Percentiles rank a stretch among this genome's conserved stretches.
phyloP scores from a whole-genome alignment of 2,797 vertebrate species.

The Lithobates sylvaticus region DNA sequence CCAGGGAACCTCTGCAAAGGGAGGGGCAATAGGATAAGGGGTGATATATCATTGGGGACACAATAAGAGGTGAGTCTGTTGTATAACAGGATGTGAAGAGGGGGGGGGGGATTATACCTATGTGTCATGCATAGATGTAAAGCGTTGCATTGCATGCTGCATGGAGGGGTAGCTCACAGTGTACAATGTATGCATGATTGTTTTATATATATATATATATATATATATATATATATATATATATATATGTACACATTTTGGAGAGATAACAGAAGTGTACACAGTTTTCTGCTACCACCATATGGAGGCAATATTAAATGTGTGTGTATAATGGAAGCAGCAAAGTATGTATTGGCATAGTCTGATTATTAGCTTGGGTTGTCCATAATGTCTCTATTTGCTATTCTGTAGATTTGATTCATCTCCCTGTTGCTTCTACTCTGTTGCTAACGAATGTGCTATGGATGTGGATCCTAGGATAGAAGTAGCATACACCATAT shows the following conservation, averaged over 20 bases:
- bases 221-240: background rate
- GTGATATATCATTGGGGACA: slow-evolving; percentile 34
- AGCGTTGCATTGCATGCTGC: slow-evolving; percentile 21
- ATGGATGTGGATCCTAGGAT: background rate
- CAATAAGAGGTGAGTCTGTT: slow-evolving; percentile 34
- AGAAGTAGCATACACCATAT: background rate
- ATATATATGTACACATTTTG: background rate
- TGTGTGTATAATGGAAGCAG: background rate
- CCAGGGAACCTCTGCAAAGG: slow-evolving; percentile 61
- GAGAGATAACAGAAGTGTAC: background rate
- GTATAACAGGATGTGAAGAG: slow-evolving; percentile 27
- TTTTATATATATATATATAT: background rate
- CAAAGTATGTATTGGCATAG: background rate
- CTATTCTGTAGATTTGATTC: background rate
- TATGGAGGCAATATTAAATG: too few relatives aligned
- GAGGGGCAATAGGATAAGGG: slow-evolving; percentile 51
- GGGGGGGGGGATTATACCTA: slow-evolving; percentile 8
- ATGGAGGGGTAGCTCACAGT: background rate
- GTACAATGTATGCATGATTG: background rate
- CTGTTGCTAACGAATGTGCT: slow-evolving; percentile 16
- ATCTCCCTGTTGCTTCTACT: slow-evolving; percentile 29
- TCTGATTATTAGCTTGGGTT: background rate
- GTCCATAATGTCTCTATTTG: background rate
- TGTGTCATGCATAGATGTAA: background rate
- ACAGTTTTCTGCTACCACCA: too few relatives aligned